Evolutionary conservation across 2,888 invertebrate species (phyloP).

Genomic region (Amphimallon solstitiale): DNA sequence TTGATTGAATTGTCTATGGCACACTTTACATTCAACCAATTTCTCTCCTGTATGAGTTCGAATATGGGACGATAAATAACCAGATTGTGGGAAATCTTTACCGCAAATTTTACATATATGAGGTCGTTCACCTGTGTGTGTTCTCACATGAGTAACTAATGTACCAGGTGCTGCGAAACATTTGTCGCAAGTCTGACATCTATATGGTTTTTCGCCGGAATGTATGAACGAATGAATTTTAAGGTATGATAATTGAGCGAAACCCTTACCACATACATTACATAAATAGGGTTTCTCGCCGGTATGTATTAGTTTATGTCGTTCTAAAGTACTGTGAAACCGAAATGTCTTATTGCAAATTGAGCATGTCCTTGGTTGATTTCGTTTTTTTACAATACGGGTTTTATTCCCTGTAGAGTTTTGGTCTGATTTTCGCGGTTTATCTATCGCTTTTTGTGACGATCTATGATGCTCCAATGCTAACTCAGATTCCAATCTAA

Average conservation of each 20-base stretch:
- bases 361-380: constrained; percentile 50
- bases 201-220: constrained; percentile 55
- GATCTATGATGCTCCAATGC: constrained; percentile 39
- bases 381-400: constrained; percentile 47
- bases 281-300: constrained; percentile 53
- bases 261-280: constrained; percentile 52
- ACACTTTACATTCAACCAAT: constrained; percentile 53
- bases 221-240: constrained; percentile 55
- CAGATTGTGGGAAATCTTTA: constrained; percentile 54
- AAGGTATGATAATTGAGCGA: constrained; percentile 50
- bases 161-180: constrained; percentile 55
- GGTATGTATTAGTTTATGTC: constrained; percentile 55
- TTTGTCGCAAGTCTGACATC: constrained; percentile 53
- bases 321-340: constrained; percentile 53
- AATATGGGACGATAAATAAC: constrained; percentile 55
- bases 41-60: constrained; percentile 56
- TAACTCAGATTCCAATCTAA: constrained; percentile 42
- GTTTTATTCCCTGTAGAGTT: constrained; percentile 42
- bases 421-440: constrained; percentile 4
- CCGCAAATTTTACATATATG: constrained; percentile 53
- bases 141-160: constrained; percentile 52
- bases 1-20: constrained; percentile 52
- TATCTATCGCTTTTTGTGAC: constrained; percentile 33
- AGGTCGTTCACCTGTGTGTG: constrained; percentile 52
- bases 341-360: constrained; percentile 55